A percentile compares a stretch with the other conserved stretches of the same genome.
Conservation (phyloP, 2,113 vertebrate species). For the Gopherus flavomarginatus region DNA sequence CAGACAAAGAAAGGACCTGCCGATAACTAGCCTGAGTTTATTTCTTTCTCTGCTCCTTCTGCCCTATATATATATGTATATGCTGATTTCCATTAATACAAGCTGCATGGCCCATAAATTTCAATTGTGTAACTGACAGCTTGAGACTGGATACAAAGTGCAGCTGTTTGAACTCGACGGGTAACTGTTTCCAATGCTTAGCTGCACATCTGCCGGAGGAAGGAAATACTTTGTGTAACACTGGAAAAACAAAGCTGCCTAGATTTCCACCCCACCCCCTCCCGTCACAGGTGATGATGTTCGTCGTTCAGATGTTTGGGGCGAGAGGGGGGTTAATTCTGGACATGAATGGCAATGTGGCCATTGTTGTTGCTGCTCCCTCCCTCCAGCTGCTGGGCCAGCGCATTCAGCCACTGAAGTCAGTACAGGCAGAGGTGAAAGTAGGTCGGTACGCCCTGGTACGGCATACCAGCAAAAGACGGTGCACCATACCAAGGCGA, state of each 20-base stretch:
- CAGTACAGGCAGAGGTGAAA: background rate
- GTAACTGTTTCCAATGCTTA: slow-evolving; percentile 62
- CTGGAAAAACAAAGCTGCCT: slow-evolving; percentile 62
- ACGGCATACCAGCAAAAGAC: no score
- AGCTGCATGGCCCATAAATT: slow-evolving; percentile 63
- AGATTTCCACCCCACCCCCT: slow-evolving; percentile 3
- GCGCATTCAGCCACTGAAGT: background rate
- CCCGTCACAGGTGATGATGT: slow-evolving; percentile 35
- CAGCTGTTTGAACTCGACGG: slow-evolving; percentile 58
- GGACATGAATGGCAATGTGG: slow-evolving; percentile 1
- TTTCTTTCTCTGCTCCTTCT: background rate
- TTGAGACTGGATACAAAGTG: slow-evolving; percentile 47
- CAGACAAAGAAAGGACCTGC: background rate
- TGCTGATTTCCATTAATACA: slow-evolving; percentile 37
- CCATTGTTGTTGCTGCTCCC: background rate
- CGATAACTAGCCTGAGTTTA: background rate
- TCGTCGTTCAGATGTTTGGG: slow-evolving; percentile 27
- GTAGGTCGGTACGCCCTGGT: no score
- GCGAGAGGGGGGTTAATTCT: slow-evolving; percentile 65
- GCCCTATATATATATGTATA: background rate
- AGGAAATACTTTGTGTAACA: slow-evolving; percentile 64
- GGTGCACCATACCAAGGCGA: no score
- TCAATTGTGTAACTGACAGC: slow-evolving; percentile 55
- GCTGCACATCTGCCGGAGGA: slow-evolving; percentile 73
- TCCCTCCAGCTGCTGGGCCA: background rate